Evolutionary conservation across 2,113 vertebrate species (phyloP), one percentile per base, ranked within the genome.

Genomic region (Forbesichthys papilliferus): DNA sequence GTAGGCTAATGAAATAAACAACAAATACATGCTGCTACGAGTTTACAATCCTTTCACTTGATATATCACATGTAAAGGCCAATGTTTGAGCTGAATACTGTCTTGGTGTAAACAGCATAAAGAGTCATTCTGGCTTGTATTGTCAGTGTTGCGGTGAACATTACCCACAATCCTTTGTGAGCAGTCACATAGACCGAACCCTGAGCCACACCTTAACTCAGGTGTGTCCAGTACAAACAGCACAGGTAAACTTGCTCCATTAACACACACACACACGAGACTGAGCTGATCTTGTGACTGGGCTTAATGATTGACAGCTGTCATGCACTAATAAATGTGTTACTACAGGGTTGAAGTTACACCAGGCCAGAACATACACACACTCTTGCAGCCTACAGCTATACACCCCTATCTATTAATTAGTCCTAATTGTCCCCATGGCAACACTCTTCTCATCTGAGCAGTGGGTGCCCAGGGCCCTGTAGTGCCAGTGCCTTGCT

Each of bases 291-390:
- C 16, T 59, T 11, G 66, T 80, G 14, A 80, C 13, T 3, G 60
- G 5, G 90, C 20, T 93, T 90, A 93, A 91, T 89, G 59, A 91
- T 91, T 91, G 81, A 92, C 86, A 1, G 59, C 55, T 54, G 64
- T 69, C 77, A 69, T 75, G 73, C 64, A 67, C 68, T 48, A 20
- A 1, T 1, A 81, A 34, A 27, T 58, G 20, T 11, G 12, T 14
- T 16, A 14, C 12, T 53, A 54, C 18, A 54, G 12, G 12, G 55
- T 20, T 20, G 13, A 27, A 27, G 27, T 27, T 27, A 27, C 27
- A 27, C 27, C 27, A 27, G 27, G 27, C 27, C 27, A 3, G 27
- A 42, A 42, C 36, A 42, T 5, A 42, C 36, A 42, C 36, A 42
- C 36, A 27, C 27, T 3, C 27, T 27, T 27, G 27, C 27, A 27